phyloP scores from a whole-genome alignment of 2,888 invertebrate genomes.

The Bombyx huttoni region DNA sequence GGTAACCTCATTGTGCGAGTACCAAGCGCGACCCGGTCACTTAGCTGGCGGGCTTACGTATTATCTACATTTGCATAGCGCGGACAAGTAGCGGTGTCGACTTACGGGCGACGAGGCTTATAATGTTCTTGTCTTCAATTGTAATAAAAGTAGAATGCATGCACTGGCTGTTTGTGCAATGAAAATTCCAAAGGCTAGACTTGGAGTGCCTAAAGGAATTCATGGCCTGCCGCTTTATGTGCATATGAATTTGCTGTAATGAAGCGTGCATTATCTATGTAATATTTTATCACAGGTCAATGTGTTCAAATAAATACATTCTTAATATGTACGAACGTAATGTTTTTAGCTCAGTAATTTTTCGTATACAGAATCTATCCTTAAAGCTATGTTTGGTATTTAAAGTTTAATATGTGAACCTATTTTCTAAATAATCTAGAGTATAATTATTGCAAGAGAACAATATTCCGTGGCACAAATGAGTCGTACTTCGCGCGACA shows the following conservation, averaged over 20 bases:
- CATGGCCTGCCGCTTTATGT: not conserved
- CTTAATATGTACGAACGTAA: too few relatives aligned
- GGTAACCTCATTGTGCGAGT: conserved; percentile 54
- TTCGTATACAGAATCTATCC: too few relatives aligned
- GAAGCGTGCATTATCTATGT: not conserved
- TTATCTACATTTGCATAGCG: conserved; percentile 65
- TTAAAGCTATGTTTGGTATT: too few relatives aligned
- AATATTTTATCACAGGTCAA: not conserved
- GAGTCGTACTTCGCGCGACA: conserved; percentile 27
- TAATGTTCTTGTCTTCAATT: conserved; percentile 35
- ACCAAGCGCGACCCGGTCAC: conserved; percentile 61
- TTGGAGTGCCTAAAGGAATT: not conserved
- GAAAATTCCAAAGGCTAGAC: not conserved
- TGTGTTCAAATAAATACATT: too few relatives aligned
- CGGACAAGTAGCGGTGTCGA: conserved; percentile 59
- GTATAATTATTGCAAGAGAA: not conserved
- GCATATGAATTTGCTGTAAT: not conserved
- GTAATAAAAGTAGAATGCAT: conserved; percentile 28
- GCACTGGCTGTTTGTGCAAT: not conserved
- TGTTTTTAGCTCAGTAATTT: too few relatives aligned
- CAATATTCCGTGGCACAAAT: not conserved
- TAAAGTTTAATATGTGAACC: not conserved
- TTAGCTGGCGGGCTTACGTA: conserved; percentile 46
- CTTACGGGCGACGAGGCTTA: conserved; percentile 40
- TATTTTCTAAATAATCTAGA: not conserved